These are phyloP conservation scores for Menidia beryllina DNA, from an alignment of 2,113 vertebrate species.

Conservation along the genomic window DNA sequence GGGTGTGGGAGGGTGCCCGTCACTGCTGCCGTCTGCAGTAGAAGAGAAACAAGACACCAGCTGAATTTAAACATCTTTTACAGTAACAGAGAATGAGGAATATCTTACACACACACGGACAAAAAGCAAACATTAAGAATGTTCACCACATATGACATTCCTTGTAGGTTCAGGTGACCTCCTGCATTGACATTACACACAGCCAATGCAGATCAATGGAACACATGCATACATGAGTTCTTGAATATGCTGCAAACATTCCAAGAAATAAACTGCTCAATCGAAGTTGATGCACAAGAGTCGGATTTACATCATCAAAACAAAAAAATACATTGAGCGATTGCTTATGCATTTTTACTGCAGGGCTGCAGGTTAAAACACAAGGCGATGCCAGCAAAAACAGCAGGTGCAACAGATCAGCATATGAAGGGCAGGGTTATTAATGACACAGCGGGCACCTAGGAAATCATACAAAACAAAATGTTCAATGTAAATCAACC, in stretches of 20 bases:
- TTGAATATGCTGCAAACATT: constrained; percentile 21
- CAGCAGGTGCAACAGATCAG: constrained; percentile 63
- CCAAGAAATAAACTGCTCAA: constrained; percentile 15
- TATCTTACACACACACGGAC: not conserved
- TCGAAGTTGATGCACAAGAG: constrained; percentile 17
- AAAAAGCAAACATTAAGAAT: constrained; percentile 12
- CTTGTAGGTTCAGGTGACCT: constrained; percentile 29
- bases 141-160: constrained; percentile 35
- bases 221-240: constrained; percentile 65
- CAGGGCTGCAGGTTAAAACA: constrained; percentile 55
- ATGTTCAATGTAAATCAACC: constrained; percentile 50
- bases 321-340: constrained; percentile 38
- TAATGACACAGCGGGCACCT: constrained; percentile 70
- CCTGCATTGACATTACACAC: constrained; percentile 50
- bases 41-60: constrained; percentile 28
- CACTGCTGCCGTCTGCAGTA: constrained; percentile 94
- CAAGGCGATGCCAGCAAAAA: constrained; percentile 62
- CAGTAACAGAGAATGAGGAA: not conserved
- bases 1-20: constrained; percentile 93
- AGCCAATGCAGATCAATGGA: constrained; percentile 61
- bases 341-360: constrained; percentile 38
- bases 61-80: not conserved
- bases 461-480: constrained; percentile 67
- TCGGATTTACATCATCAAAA: constrained; percentile 23
- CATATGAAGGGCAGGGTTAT: constrained; percentile 63